These are phyloP conservation scores for Podarcis muralis DNA, from an alignment of 2,113 vertebrate species.

Conservation along the genomic window DNA sequence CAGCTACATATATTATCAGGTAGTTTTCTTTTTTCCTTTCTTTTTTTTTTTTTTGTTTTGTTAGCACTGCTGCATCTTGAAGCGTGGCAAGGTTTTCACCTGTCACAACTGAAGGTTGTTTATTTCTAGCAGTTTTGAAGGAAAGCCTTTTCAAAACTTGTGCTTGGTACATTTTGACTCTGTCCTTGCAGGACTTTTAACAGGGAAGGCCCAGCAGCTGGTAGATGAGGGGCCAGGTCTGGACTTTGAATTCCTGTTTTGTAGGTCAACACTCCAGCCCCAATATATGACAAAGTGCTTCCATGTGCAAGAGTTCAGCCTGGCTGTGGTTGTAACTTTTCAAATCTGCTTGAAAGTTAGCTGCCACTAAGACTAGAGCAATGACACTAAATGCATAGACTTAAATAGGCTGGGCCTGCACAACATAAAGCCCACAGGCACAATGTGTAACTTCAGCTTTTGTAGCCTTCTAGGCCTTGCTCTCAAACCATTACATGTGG, in stretches of 20 bases:
- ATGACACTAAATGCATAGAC: neutral
- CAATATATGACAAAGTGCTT: neutral
- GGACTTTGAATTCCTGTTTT: neutral
- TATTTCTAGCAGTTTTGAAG: neutral
- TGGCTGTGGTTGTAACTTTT: neutral
- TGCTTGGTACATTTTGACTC: neutral
- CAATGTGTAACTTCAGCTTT: neutral
- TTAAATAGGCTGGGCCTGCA: neutral
- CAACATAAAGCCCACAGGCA: neutral
- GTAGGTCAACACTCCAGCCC: neutral
- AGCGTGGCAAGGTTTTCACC: neutral
- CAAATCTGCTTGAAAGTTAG: neutral
- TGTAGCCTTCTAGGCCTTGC: neutral
- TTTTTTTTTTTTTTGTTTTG: no score
- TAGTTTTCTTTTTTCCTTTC: neutral
- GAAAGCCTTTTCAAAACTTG: neutral
- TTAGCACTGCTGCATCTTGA: neutral
- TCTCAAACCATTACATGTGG: neutral
- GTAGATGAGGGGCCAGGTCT: neutral
- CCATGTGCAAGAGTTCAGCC: neutral
- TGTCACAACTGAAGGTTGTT: neutral
- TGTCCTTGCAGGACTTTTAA: neutral
- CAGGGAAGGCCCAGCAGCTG: neutral
- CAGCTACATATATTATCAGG: slow-evolving; percentile 35
- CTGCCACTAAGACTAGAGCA: neutral